phyloP scores from a whole-genome alignment of 2,888 invertebrate species.

The Ophion costatus region DNA sequence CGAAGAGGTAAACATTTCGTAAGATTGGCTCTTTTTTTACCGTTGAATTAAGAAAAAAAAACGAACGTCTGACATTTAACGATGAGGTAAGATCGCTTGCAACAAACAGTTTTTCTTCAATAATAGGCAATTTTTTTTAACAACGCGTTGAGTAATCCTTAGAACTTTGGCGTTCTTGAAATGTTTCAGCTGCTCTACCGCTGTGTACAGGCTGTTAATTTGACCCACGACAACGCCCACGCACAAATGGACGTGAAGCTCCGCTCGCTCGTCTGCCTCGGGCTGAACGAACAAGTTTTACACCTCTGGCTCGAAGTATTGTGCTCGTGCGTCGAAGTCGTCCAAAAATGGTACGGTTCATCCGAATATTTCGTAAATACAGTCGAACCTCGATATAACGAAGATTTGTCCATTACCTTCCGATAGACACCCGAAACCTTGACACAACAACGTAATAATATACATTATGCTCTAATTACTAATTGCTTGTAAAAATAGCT shows the following conservation, averaged over 20 bases:
- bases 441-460: no score
- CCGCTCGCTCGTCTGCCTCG: slow-evolving; percentile 96
- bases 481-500: no score
- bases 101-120: neutral
- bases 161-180: slow-evolving; percentile 42
- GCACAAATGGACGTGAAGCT: slow-evolving; percentile 99
- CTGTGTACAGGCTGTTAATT: slow-evolving; percentile 98
- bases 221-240: slow-evolving; percentile 97
- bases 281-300: slow-evolving; percentile 98
- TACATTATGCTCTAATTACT: no score
- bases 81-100: neutral
- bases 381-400: no score
- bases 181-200: slow-evolving; percentile 90
- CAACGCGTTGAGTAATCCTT: slow-evolving; percentile 37
- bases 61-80: neutral
- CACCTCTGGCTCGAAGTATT: slow-evolving; percentile 99
- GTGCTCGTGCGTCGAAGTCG: slow-evolving; percentile 96
- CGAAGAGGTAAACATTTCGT: slow-evolving; percentile 89
- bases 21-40: neutral
- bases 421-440: no score
- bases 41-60: neutral
- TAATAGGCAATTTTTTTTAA: slow-evolving; percentile 14
- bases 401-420: no score
- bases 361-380: neutral
- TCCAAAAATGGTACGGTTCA: slow-evolving; percentile 94